These are phyloP conservation scores for Leucoma salicis DNA, from an alignment of 2,888 invertebrate species.

Conservation along the genomic window DNA sequence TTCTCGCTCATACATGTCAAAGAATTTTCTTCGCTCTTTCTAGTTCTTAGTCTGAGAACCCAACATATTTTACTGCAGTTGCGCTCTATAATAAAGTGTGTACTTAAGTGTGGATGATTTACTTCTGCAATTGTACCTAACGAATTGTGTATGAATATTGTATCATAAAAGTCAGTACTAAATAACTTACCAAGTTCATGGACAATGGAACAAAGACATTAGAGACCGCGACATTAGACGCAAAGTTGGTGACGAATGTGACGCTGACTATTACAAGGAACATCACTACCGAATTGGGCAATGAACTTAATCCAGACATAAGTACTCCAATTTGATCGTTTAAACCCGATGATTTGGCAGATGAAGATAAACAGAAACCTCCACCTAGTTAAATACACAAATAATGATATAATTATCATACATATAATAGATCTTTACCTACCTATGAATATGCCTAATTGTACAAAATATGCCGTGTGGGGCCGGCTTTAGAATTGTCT, in stretches of 20 bases:
- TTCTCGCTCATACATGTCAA: too few species aligned
- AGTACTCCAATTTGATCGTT: conserved; percentile 50
- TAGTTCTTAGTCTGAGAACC: too few species aligned
- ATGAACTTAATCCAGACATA: conserved; percentile 27
- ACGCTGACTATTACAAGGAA: conserved; percentile 48
- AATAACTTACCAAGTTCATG: conserved; percentile 62
- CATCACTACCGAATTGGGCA: conserved; percentile 43
- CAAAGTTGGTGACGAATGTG: conserved; percentile 61
- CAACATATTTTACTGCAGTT: too few species aligned
- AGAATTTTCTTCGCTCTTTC: too few species aligned
- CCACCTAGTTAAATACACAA: conserved; percentile 43
- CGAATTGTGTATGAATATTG: too few species aligned
- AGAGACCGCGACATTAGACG: conserved; percentile 64
- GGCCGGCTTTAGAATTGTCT: too few species aligned
- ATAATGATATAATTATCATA: neutral
- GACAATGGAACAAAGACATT: conserved; percentile 61
- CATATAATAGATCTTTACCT: conserved; percentile 3
- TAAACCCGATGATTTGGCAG: conserved; percentile 46
- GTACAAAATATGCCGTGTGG: too few species aligned
- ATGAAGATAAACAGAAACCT: conserved; percentile 56
- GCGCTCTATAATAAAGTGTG: too few species aligned
- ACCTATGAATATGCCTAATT: too few species aligned
- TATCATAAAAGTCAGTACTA: too few species aligned
- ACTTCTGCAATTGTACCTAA: too few species aligned
- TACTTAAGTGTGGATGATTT: too few species aligned